Evolutionary conservation across 2,797 vertebrate species (phyloP).

Genomic region (Staurois parvus): DNA sequence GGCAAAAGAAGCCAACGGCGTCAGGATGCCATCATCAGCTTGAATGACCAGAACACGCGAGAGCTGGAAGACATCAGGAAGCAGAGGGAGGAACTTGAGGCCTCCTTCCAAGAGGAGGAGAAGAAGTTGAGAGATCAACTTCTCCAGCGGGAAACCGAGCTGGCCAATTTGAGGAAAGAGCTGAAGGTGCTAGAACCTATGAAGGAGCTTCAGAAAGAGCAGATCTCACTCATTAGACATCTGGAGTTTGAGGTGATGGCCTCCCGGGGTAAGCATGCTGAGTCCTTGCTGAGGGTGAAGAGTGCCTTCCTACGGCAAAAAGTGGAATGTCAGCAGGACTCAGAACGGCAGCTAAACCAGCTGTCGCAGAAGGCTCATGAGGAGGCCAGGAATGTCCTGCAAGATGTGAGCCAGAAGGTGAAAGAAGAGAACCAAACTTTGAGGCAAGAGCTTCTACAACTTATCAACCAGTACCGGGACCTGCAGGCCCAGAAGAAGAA

Average conservation of each 20-base stretch:
- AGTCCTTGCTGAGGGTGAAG: slow-evolving; percentile 47
- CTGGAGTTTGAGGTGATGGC: slow-evolving; percentile 65
- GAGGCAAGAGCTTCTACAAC: slow-evolving; percentile 57
- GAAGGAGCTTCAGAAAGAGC: slow-evolving; percentile 67
- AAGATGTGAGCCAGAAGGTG: slow-evolving; percentile 60
- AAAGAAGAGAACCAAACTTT: slow-evolving; percentile 67
- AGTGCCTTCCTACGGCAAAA: slow-evolving; percentile 65
- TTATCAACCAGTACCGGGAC: slow-evolving; percentile 58
- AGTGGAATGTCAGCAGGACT: slow-evolving; percentile 58
- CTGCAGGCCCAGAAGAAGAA: slow-evolving; percentile 58
- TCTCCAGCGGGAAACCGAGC: slow-evolving; percentile 65
- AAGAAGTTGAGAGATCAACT: slow-evolving; percentile 65
- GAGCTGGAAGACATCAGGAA: slow-evolving; percentile 59
- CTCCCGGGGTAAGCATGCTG: slow-evolving; percentile 55
- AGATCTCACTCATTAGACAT: slow-evolving; percentile 62
- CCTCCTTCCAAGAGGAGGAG: slow-evolving; percentile 46
- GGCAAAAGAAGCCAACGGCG: slow-evolving; percentile 64
- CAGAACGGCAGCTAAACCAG: slow-evolving; percentile 44
- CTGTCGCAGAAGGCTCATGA: slow-evolving; percentile 50
- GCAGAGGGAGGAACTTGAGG: slow-evolving; percentile 59
- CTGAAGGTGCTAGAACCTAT: slow-evolving; percentile 64
- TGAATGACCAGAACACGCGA: slow-evolving; percentile 67
- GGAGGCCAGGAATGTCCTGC: slow-evolving; percentile 60
- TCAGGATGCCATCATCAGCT: slow-evolving; percentile 58
- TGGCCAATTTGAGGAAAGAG: slow-evolving; percentile 66